phyloP scores from a whole-genome alignment of 2,797 vertebrate genomes.

The Hephaestus fuliginosus region DNA sequence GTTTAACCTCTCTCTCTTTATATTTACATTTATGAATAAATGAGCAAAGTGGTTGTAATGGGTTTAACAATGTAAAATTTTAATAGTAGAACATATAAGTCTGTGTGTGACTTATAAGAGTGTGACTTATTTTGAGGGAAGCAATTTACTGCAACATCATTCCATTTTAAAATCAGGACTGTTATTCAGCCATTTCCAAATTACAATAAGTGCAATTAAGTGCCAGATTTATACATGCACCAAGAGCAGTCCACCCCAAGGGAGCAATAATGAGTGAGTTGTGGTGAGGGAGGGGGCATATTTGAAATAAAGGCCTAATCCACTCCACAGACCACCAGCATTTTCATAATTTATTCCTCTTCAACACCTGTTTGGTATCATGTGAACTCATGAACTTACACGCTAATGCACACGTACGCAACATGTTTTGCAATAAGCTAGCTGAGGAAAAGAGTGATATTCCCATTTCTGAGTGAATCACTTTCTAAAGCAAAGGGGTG shows the following conservation, averaged over 20 bases:
- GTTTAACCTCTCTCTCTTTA: background rate
- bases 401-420: background rate
- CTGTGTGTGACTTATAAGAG: background rate
- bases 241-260: background rate
- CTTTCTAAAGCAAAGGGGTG: slow-evolving; percentile 28
- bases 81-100: background rate
- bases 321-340: background rate
- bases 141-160: background rate
- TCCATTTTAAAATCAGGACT: background rate
- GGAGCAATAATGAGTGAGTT: slow-evolving; percentile 1
- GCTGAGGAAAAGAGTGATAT: background rate
- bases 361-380: background rate
- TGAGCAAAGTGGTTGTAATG: background rate
- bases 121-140: background rate
- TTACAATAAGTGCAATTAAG: slow-evolving; percentile 13
- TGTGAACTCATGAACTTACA: too few species aligned
- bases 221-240: slow-evolving; percentile 8
- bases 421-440: background rate
- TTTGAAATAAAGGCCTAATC: background rate
- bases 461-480: background rate
- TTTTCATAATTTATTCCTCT: background rate
- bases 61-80: background rate
- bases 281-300: background rate
- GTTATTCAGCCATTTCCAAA: slow-evolving; percentile 9
- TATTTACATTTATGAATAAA: too few species aligned